Conservation (phyloP, 2,888 invertebrate species). For the Sarcophaga variegata region DNA sequence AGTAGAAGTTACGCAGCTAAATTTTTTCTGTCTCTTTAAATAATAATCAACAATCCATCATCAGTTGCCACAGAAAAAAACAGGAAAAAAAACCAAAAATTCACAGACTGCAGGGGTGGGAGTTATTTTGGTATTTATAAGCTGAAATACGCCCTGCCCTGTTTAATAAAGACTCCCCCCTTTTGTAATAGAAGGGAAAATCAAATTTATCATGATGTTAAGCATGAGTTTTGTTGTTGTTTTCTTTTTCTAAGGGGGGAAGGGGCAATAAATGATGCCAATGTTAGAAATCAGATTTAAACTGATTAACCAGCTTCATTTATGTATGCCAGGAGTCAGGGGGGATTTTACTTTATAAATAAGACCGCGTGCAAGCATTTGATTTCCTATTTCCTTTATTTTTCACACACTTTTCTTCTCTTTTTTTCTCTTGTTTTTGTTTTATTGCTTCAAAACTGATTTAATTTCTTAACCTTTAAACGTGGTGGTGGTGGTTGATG, state of each 20-base stretch:
- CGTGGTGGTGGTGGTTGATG: not conserved
- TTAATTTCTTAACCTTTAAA: not conserved
- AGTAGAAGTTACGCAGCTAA: slow-evolving; percentile 33
- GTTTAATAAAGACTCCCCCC: slow-evolving; percentile 49
- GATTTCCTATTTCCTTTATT: slow-evolving; percentile 69
- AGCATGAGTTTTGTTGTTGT: not conserved
- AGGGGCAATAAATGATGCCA: slow-evolving; percentile 67
- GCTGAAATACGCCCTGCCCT: slow-evolving; percentile 40
- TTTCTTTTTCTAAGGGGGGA: slow-evolving; percentile 22
- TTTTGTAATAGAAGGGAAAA: not conserved
- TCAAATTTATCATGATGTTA: not conserved
- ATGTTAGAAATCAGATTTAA: slow-evolving; percentile 62
- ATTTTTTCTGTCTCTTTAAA: slow-evolving; percentile 50
- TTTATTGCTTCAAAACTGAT: too few species aligned
- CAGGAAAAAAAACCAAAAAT: not conserved
- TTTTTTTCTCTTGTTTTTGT: not conserved
- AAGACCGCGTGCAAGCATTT: slow-evolving; percentile 67
- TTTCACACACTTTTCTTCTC: slow-evolving; percentile 26
- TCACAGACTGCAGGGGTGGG: slow-evolving; percentile 35
- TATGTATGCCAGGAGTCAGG: slow-evolving; percentile 17
- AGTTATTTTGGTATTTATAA: slow-evolving; percentile 32
- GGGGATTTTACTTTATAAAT: slow-evolving; percentile 43
- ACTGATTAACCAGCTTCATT: slow-evolving; percentile 65
- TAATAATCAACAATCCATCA: slow-evolving; percentile 81
- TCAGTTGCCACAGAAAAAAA: slow-evolving; percentile 15